These are phyloP conservation scores for Mallotus villosus DNA, from an alignment of 2,797 vertebrate genomes.

Conservation along the genomic window DNA sequence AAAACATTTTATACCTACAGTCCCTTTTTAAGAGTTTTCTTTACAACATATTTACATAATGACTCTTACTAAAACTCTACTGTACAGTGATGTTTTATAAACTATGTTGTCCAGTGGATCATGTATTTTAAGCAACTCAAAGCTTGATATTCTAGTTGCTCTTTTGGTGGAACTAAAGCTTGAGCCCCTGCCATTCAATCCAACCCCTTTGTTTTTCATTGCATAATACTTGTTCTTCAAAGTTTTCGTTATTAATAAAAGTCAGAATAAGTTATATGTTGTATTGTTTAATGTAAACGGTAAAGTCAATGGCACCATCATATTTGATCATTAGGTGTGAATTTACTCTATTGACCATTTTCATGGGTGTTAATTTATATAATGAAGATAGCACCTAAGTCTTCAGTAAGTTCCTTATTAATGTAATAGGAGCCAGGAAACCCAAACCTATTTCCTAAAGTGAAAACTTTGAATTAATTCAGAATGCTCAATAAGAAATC, in stretches of 20 bases:
- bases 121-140: slow-evolving; percentile 67
- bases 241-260: slow-evolving; percentile 71
- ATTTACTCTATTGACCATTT: not conserved
- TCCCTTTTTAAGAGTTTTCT: slow-evolving; percentile 58
- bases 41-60: slow-evolving; percentile 72
- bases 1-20: slow-evolving; percentile 63
- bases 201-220: slow-evolving; percentile 71
- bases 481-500: too few species aligned
- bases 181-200: slow-evolving; percentile 73
- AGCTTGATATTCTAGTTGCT: slow-evolving; percentile 71
- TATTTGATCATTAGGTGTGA: not conserved
- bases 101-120: slow-evolving; percentile 73
- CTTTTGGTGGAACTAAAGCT: slow-evolving; percentile 64
- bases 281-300: not conserved
- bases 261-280: slow-evolving; percentile 19
- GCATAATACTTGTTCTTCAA: slow-evolving; percentile 67
- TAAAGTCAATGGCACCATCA: not conserved
- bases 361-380: not conserved
- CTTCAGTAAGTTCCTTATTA: too few species aligned
- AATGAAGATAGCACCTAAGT: too few species aligned
- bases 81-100: slow-evolving; percentile 78
- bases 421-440: too few species aligned
- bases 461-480: too few species aligned
- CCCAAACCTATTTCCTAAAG: too few species aligned
- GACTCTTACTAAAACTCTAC: slow-evolving; percentile 71